phyloP scores from a whole-genome alignment of 2,888 invertebrate genomes.

The Petrolisthes manimaculis region DNA sequence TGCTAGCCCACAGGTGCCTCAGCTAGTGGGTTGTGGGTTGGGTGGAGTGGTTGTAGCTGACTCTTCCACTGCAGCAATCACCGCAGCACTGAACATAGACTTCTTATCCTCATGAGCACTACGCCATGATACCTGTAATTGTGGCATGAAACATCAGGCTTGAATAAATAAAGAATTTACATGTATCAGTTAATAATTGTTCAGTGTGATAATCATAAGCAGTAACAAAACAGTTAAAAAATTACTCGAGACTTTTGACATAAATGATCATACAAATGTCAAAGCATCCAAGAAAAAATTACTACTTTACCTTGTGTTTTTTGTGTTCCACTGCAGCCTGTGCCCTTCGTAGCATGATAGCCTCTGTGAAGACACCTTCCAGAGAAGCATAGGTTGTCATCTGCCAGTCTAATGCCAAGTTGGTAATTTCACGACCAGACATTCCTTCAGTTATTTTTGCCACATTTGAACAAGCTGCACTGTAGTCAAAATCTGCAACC shows the following conservation, averaged over 20 bases:
- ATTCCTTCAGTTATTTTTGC: conserved; percentile 89
- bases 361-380: conserved; percentile 90
- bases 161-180: no score
- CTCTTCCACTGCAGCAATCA: conserved; percentile 44
- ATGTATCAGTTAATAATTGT: no score
- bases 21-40: not conserved
- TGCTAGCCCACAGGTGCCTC: not conserved
- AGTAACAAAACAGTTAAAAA: not conserved
- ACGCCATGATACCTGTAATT: conserved; percentile 51
- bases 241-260: not conserved
- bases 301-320: conserved; percentile 81
- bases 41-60: not conserved
- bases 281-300: not conserved
- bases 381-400: conserved; percentile 96
- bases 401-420: conserved; percentile 95
- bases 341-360: conserved; percentile 92
- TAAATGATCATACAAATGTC: not conserved
- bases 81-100: conserved; percentile 50
- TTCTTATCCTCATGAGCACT: conserved; percentile 55
- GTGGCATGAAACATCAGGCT: no score
- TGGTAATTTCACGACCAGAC: conserved; percentile 97
- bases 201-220: not conserved
- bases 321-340: conserved; percentile 88
- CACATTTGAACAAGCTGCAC: conserved; percentile 85
- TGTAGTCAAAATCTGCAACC: conserved; percentile 94